Base-by-base conservation (phyloP, 2,888 invertebrate genomes). In the Lobophora halterata region DNA sequence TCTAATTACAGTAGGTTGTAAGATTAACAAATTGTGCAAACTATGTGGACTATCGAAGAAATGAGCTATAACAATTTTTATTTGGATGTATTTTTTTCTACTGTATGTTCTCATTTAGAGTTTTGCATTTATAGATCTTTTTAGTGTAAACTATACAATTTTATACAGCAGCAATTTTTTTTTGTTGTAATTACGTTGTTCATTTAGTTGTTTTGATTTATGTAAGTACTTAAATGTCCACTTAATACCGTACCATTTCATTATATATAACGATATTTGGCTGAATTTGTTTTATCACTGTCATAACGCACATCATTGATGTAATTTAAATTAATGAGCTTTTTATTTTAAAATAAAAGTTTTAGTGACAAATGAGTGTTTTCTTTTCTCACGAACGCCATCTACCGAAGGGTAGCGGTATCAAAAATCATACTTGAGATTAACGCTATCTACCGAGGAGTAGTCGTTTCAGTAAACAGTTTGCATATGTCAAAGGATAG, bases 61-160 rank as follows among this genome's bases (percentile, higher is more conserved):
- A 80, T 67, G 82, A 85, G 79, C 85, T 83, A 76, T 70, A 74
- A 69, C 61, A 67, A 64, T 60, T 69, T 75, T 79, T 55, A 65
- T 83, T 83, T 80, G 75, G 79, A 85, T 79, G 79, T 79, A 79
- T 80, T 80, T 83, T 85, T 85, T 80, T 83, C 74, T 79, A 82
- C 67, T 74, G 67, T 81, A 68, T 78, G n/a, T n/a, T 85, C 82
- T 83, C 73, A 71, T 82, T 78, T 81, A 79, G 81, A 78, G 74
- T 74, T 77, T 79, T 78, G 83, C 86, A 87, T 87, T 85, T 85
- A 83, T 85, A 83, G 79, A 83, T 83, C 78, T 85, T 85, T 80
- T 81, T 83, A 82, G 80, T 67, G 60, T 72, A 68, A 63, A 61
- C 62, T 79, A 74, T 80, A 82, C 77, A 78, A 74, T 72, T 73